Evolutionary conservation across 2,113 vertebrate species (phyloP).

Genomic region (Montifringilla adamsi): DNA sequence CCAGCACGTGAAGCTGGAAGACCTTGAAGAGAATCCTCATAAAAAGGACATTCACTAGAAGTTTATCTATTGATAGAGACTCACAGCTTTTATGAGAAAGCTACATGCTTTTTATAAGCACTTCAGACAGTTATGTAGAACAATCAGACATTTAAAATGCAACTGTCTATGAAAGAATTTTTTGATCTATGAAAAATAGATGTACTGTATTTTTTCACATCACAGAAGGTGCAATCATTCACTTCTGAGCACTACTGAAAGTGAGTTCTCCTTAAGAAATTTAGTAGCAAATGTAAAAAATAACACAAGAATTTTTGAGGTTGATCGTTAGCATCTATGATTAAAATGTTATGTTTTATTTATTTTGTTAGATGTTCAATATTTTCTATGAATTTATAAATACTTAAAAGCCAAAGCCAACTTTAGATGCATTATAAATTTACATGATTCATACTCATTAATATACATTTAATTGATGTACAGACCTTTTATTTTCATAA

Average conservation of each 20-base stretch:
- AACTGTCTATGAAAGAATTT: slow-evolving; percentile 71
- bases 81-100: slow-evolving; percentile 46
- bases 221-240: slow-evolving; percentile 67
- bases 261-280: slow-evolving; percentile 71
- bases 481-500: slow-evolving; percentile 86
- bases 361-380: slow-evolving; percentile 88
- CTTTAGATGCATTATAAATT: slow-evolving; percentile 82
- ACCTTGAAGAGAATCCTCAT: slow-evolving; percentile 44
- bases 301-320: slow-evolving; percentile 75
- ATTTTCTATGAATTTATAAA: slow-evolving; percentile 89
- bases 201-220: slow-evolving; percentile 66
- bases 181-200: slow-evolving; percentile 73
- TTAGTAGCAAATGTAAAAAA: slow-evolving; percentile 72
- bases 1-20: slow-evolving; percentile 48
- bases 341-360: slow-evolving; percentile 85
- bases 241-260: slow-evolving; percentile 75
- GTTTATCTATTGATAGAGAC: slow-evolving; percentile 30
- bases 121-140: slow-evolving; percentile 52
- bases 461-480: slow-evolving; percentile 81
- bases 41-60: slow-evolving; percentile 47
- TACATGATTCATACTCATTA: slow-evolving; percentile 77
- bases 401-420: slow-evolving; percentile 91
- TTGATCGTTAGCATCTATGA: slow-evolving; percentile 83
- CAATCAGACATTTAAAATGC: slow-evolving; percentile 58
- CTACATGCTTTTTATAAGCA: slow-evolving; percentile 58